These are phyloP conservation scores for Barbus barbus DNA, from an alignment of 2,113 vertebrate species.

Conservation along the genomic window DNA sequence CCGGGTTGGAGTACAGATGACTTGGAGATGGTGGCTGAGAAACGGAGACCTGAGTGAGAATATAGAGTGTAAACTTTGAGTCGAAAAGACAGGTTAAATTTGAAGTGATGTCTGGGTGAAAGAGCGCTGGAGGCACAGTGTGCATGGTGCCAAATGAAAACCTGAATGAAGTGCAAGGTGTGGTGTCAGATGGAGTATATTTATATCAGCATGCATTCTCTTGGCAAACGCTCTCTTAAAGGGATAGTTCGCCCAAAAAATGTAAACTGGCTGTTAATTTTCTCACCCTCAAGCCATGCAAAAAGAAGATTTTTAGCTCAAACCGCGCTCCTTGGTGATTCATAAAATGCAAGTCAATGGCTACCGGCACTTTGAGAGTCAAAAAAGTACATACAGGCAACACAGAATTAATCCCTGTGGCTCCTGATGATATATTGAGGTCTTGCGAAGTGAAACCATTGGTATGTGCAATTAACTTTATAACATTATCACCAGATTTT, in stretches of 20 bases:
- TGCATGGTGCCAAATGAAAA: neutral
- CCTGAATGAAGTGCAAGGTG: neutral
- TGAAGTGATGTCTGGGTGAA: conserved; percentile 4
- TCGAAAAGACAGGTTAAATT: conserved; percentile 21
- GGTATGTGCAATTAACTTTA: too few species aligned
- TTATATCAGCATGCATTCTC: neutral
- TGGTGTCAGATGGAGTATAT: neutral
- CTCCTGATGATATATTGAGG: too few species aligned
- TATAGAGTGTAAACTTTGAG: neutral
- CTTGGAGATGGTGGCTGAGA: neutral
- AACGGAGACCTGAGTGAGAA: conserved; percentile 5
- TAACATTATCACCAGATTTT: too few species aligned
- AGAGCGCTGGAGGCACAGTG: conserved; percentile 21
- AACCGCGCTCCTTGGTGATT: too few species aligned
- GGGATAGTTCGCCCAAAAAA: neutral
- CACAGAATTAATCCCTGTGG: too few species aligned
- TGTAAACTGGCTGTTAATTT: neutral
- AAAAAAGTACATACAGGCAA: too few species aligned
- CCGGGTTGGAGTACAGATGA: neutral
- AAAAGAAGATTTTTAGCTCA: neutral
- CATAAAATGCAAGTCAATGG: too few species aligned
- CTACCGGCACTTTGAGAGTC: too few species aligned
- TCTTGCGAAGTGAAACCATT: too few species aligned
- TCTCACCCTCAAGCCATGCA: neutral
- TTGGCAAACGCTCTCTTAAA: neutral